Evolutionary conservation across 2,113 vertebrate species (phyloP), one percentile per base, ranked within the genome.

Genomic region (Hippocampus guttulatus): DNA sequence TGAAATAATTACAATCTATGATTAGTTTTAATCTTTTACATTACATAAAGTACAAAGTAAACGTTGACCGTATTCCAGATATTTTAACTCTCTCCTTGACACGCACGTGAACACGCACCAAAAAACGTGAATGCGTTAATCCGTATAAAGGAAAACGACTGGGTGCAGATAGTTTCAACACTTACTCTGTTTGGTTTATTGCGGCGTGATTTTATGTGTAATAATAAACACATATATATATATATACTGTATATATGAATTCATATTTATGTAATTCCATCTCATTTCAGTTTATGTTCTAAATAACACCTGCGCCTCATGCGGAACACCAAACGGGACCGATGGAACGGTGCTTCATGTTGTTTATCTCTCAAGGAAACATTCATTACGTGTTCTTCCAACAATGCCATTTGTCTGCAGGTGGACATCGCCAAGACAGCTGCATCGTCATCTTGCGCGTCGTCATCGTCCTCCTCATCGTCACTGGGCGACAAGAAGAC

Each of bases 401-500:
- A 14, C 21, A 54, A 68, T 40, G 27, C 2, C 11, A 12, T 61
- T 11, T 80, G 23, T 76, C 43, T 66, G 41, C 84, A 84, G 82
- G 93, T 96, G 95, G 96, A 98, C 90, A 93, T 96, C 87, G 93
- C 96, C 80, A 98, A 98, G 92, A 96, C 81, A 2, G 68, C 76
- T 75, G 72, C 80, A 0, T 76, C 83, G 5, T 74, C 76, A 0
- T 75, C 79, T 2, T 78, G 90, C 91, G 94, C 92, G 0, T 83
- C 84, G 6, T 81, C 79, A 1, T 85, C 84, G 4, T 81, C 79
- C 0, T 85, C 92, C 90, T 94, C 92, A 87, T 94, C 83, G 90
- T 93, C 93, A 93, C 90, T 20, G 89, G 95, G 91, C 71, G 96
- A 99, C 89, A 98, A 97, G 94, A 99, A 98, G 92, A 96, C 93